Evolutionary conservation across 2,888 invertebrate species (phyloP).

Genomic region (Abrostola tripartita): DNA sequence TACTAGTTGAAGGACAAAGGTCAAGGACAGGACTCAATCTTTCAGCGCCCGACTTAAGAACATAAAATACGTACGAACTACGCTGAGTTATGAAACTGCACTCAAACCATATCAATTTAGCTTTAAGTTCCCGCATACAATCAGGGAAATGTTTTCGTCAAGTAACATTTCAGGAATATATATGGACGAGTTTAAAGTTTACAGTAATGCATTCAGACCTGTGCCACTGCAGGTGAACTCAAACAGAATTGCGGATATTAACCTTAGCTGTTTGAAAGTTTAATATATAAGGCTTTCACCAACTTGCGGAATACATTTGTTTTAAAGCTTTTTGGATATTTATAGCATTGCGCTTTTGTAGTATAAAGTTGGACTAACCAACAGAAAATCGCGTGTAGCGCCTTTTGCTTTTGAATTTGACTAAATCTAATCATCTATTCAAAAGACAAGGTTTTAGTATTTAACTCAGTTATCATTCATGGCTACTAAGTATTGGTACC

Average conservation of each 20-base stretch:
- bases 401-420: no score
- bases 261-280: conserved; percentile 8
- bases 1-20: conserved; percentile 18
- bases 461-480: no score
- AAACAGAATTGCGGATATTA: conserved; percentile 1
- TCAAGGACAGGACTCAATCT: neutral
- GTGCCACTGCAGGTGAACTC: conserved; percentile 6
- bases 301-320: neutral
- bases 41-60: conserved; percentile 6
- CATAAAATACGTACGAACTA: conserved; percentile 26
- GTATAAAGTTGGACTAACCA: no score
- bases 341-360: no score
- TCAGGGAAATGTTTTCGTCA: conserved; percentile 31
- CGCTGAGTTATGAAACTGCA: conserved; percentile 33
- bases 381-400: no score
- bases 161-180: conserved; percentile 21
- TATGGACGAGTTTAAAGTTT: conserved; percentile 28
- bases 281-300: conserved; percentile 11
- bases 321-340: neutral
- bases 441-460: no score
- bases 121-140: conserved; percentile 28
- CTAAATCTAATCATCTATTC: no score
- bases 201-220: conserved; percentile 1
- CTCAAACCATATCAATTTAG: conserved; percentile 27
- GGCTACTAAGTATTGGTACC: no score